Percentiles rank a stretch among this genome's conserved stretches.
phyloP scores from a whole-genome alignment of 2,797 vertebrate genomes.

The Poecilia gillii region DNA sequence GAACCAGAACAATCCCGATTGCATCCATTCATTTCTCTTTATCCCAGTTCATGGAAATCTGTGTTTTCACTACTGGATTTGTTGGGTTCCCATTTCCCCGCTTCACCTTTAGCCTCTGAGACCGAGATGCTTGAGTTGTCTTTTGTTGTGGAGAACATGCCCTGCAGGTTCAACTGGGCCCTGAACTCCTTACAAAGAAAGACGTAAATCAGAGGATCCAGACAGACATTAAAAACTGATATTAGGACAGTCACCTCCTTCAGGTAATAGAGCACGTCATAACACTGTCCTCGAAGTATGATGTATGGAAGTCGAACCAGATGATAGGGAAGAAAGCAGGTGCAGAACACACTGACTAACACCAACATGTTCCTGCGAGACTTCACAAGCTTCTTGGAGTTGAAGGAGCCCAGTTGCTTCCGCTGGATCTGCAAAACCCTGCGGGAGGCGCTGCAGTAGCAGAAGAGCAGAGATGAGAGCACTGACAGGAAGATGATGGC shows the following conservation, averaged over 20 bases:
- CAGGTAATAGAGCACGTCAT: background rate
- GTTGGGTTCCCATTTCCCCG: too few relatives aligned
- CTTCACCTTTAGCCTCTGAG: background rate
- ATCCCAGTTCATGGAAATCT: too few relatives aligned
- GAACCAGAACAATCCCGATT: too few relatives aligned
- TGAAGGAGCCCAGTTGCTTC: background rate
- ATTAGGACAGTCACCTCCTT: background rate
- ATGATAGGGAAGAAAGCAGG: slow-evolving; percentile 9
- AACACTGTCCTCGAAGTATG: background rate
- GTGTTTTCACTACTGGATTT: too few relatives aligned
- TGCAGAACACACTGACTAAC: background rate
- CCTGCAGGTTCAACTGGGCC: background rate
- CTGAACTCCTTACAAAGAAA: slow-evolving; percentile 6
- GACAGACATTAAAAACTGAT: slow-evolving; percentile 14
- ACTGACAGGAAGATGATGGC: background rate
- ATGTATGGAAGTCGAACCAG: background rate
- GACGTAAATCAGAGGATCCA: slow-evolving; percentile 7
- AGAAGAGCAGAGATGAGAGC: background rate
- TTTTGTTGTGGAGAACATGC: background rate
- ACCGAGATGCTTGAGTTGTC: background rate
- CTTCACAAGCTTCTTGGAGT: background rate
- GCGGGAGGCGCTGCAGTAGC: background rate
- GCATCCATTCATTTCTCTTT: too few relatives aligned
- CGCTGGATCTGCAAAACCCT: background rate
- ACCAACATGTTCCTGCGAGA: slow-evolving; percentile 7